These are phyloP conservation scores for Enteromius argenteus DNA, from an alignment of 2,797 vertebrate species.

Conservation along the genomic window DNA sequence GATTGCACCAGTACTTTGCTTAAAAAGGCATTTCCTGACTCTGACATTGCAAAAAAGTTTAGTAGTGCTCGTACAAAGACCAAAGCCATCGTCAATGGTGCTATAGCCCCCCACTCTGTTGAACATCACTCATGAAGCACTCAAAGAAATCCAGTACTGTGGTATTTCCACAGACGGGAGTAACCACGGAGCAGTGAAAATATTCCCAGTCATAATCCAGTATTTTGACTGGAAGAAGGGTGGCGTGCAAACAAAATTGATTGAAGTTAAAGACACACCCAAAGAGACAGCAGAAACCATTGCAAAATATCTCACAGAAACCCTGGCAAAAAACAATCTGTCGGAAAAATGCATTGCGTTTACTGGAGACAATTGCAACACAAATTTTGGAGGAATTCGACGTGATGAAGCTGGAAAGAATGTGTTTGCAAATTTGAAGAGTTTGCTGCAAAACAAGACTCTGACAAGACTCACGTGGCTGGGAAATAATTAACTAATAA, in stretches of 20 bases:
- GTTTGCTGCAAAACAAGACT: too few relatives aligned
- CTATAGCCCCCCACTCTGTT: conserved; percentile 5
- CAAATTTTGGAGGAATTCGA: too few relatives aligned
- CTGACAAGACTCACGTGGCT: too few relatives aligned
- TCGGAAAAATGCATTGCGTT: too few relatives aligned
- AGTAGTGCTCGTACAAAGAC: not conserved
- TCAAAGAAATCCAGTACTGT: conserved; percentile 8
- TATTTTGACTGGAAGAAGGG: conserved; percentile 22
- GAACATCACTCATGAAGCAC: not conserved
- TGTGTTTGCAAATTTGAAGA: too few relatives aligned
- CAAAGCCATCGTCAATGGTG: conserved; percentile 26
- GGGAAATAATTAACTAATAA: too few relatives aligned
- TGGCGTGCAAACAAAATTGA: conserved; percentile 10
- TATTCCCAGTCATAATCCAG: conserved; percentile 30
- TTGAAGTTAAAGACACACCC: conserved; percentile 24
- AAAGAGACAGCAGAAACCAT: conserved; percentile 16
- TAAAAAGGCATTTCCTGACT: too few relatives aligned
- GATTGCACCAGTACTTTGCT: too few relatives aligned
- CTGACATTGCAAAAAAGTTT: too few relatives aligned
- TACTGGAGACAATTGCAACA: too few relatives aligned
- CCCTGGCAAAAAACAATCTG: too few relatives aligned
- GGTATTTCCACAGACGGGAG: conserved; percentile 29
- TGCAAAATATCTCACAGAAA: not conserved
- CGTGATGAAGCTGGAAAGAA: too few relatives aligned
- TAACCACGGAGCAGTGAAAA: conserved; percentile 23